Evolutionary conservation across 2,113 vertebrate genomes (phyloP).

Genomic region (Grantiella picta): DNA sequence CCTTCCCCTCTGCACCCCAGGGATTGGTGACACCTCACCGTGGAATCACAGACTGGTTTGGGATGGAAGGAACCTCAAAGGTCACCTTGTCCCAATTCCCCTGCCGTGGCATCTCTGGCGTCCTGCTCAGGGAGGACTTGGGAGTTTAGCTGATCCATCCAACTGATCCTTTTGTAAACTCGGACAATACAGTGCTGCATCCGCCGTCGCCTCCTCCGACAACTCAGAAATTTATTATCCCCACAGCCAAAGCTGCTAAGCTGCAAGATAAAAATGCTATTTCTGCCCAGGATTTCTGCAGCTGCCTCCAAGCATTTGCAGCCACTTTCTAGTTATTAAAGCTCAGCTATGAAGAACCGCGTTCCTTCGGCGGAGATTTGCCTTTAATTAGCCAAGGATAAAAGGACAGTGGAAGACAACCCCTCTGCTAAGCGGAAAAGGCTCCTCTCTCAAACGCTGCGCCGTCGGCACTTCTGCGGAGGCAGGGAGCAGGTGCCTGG

Average conservation of each 20-base stretch:
- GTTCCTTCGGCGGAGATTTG: conserved; percentile 38
- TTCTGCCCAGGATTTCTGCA: conserved; percentile 30
- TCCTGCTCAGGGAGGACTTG: neutral
- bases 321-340: neutral
- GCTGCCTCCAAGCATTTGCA: conserved; percentile 2
- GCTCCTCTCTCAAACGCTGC: neutral
- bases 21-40: neutral
- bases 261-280: conserved; percentile 15
- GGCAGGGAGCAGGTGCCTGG: conserved; percentile 58
- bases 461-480: neutral
- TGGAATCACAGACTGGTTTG: neutral
- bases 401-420: conserved; percentile 40
- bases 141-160: neutral
- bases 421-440: neutral
- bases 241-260: neutral
- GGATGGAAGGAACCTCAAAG: neutral
- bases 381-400: conserved; percentile 61
- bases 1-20: accelerated
- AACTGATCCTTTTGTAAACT: neutral
- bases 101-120: neutral
- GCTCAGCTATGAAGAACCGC: neutral
- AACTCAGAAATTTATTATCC: neutral
- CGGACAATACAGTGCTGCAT: accelerated
- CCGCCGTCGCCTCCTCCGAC: neutral
- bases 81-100: neutral